These are phyloP conservation scores for Mongoloraphidia duomilia DNA, from an alignment of 2,888 invertebrate species.

Conservation along the genomic window DNA sequence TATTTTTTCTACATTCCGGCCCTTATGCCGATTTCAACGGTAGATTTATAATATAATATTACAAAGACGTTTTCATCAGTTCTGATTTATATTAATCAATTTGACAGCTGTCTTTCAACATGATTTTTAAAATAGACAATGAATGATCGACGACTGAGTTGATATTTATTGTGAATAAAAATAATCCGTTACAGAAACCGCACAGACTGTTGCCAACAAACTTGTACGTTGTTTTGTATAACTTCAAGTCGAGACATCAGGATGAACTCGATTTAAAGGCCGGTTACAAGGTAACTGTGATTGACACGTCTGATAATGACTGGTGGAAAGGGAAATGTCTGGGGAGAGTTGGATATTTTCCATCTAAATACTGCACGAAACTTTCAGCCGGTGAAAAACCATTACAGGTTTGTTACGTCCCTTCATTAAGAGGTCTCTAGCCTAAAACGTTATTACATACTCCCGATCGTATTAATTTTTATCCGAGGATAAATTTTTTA, in stretches of 20 bases:
- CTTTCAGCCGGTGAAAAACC: slow-evolving; percentile 82
- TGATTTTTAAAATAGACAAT: slow-evolving; percentile 1
- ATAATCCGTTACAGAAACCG: slow-evolving; percentile 48
- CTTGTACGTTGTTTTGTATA: slow-evolving; percentile 86
- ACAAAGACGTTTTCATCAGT: background rate
- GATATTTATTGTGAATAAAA: slow-evolving; percentile 8
- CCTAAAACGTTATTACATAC: background rate
- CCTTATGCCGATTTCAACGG: no score
- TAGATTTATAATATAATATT: no score
- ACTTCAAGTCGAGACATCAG: slow-evolving; percentile 85
- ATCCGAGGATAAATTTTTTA: no score
- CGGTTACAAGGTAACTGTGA: slow-evolving; percentile 81
- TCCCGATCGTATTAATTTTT: background rate
- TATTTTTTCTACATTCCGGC: no score
- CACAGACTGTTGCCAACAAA: slow-evolving; percentile 79
- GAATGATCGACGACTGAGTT: slow-evolving; percentile 1
- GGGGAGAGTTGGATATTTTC: slow-evolving; percentile 83
- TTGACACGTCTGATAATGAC: slow-evolving; percentile 86
- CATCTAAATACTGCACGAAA: slow-evolving; percentile 86
- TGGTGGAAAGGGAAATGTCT: slow-evolving; percentile 97
- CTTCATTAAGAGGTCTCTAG: background rate
- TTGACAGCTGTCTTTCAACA: background rate
- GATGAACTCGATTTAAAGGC: slow-evolving; percentile 91
- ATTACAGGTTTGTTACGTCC: slow-evolving; percentile 55
- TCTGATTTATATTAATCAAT: background rate